These are phyloP conservation scores for Mandrillus leucophaeus DNA, from an alignment of 2,113 vertebrate species.

Conservation along the genomic window DNA sequence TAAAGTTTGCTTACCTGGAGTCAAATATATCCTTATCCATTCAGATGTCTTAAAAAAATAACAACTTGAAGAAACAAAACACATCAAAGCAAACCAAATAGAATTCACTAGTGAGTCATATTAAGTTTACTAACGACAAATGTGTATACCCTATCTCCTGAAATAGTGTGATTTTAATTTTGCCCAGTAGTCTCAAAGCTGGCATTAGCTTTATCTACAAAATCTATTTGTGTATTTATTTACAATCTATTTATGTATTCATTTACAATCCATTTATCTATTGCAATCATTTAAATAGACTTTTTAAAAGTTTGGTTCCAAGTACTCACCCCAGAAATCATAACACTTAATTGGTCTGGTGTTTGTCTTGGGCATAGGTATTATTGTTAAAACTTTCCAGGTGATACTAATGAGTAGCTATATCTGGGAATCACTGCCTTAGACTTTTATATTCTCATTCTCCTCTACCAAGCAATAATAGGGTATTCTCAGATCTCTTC, in stretches of 20 bases:
- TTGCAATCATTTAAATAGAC: neutral
- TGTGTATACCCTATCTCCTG: neutral
- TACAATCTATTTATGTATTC: no score
- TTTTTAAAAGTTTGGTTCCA: neutral
- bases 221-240: no score
- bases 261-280: neutral
- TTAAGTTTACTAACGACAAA: neutral
- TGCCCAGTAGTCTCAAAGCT: neutral
- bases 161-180: neutral
- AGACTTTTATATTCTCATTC: neutral
- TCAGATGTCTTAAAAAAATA: neutral
- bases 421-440: neutral
- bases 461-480: neutral
- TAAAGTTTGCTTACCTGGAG: neutral
- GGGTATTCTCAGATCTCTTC: neutral
- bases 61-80: neutral
- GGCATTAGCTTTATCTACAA: neutral
- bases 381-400: neutral
- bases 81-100: neutral
- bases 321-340: neutral
- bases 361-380: neutral
- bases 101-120: neutral
- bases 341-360: neutral
- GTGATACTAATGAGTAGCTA: neutral
- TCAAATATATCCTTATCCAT: neutral